Base-by-base conservation (phyloP, 2,888 invertebrate genomes). In the Arge pagana region DNA sequence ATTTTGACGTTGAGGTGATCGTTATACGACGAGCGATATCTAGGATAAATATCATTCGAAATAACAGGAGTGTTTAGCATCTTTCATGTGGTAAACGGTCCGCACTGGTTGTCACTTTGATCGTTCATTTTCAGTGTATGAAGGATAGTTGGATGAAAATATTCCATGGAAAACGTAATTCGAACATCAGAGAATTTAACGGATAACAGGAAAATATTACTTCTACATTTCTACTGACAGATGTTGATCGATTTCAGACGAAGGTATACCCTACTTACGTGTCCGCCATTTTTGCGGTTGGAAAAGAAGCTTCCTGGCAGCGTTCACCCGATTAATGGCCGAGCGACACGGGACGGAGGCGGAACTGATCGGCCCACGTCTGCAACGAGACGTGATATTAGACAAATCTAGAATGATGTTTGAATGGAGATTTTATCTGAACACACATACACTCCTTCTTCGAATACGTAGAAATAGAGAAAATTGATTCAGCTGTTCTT, bases 201-300 rank as follows among this genome's bases (percentile, higher is more conserved):
- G 23, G n/a, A 10, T 33, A 31, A 35, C 24, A 33, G 10, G 15
- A 33, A 6, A 11, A 24, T 13, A 16, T 45, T 33, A 33, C 35
- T 45, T 23, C 16, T 15, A 2, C n/a, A 21, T n/a, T 21, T 31
- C 50, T 60, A 54, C 37, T 23, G n/a, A 18, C 3, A 41, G 72
- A 72, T 72, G 67, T 61, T 52, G 50, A 30, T 11, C 55, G 72
- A 72, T 72, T 68, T 64, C 50, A 30, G 39, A 31, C 13, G n/a
- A 5, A 55, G 53, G 36, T 4, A 13, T 50, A 50, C 49, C 54
- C 36, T 60, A 72, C 72, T 72, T 65, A 73, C 72, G 58, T 61
- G 57, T 71, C 72, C 56, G 68, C 68, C 72, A 73, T 73, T 57
- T 56, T 69, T 62, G 48, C 61, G 54, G 35, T 48, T 15, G 45